Evolutionary conservation across 1,140 invertebrate genomes (phyloP).

Genomic region (Riptortus pedestris): DNA sequence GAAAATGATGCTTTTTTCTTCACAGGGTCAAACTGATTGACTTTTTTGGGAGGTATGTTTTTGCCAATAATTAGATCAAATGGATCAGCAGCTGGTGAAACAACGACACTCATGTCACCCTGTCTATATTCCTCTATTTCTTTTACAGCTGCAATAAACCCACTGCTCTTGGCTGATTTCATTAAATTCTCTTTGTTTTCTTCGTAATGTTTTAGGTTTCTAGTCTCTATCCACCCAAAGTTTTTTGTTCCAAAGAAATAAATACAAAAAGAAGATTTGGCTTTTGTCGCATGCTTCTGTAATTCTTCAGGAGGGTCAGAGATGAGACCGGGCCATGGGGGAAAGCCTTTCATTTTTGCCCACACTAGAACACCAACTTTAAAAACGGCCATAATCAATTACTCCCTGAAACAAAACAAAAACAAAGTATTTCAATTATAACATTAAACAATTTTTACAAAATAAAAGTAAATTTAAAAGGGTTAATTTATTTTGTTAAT

Average conservation of each 20-base stretch:
- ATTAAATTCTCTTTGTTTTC: slow-evolving; percentile 50
- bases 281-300: slow-evolving; percentile 46
- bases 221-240: slow-evolving; percentile 85
- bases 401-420: too few relatives aligned
- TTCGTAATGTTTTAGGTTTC: slow-evolving; percentile 68
- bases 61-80: neutral
- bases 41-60: neutral
- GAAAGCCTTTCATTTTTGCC: slow-evolving; percentile 93
- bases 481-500: too few relatives aligned
- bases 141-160: slow-evolving; percentile 74
- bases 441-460: too few relatives aligned
- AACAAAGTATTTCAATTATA: too few relatives aligned
- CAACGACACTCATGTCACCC: neutral
- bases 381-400: neutral
- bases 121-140: slow-evolving; percentile 74
- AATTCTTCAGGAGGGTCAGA: slow-evolving; percentile 54
- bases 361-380: slow-evolving; percentile 34
- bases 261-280: slow-evolving; percentile 68
- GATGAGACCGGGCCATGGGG: slow-evolving; percentile 84
- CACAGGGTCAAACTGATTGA: neutral
- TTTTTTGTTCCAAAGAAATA: slow-evolving; percentile 90
- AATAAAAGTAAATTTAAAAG: too few relatives aligned
- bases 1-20: neutral
- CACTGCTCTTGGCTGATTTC: slow-evolving; percentile 63
- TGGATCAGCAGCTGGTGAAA: neutral